A percentile compares a stretch with the other conserved stretches of the same genome.
Evolutionary conservation across 2,113 vertebrate species (phyloP).

Genomic region (Pomatorhinus ruficollis): DNA sequence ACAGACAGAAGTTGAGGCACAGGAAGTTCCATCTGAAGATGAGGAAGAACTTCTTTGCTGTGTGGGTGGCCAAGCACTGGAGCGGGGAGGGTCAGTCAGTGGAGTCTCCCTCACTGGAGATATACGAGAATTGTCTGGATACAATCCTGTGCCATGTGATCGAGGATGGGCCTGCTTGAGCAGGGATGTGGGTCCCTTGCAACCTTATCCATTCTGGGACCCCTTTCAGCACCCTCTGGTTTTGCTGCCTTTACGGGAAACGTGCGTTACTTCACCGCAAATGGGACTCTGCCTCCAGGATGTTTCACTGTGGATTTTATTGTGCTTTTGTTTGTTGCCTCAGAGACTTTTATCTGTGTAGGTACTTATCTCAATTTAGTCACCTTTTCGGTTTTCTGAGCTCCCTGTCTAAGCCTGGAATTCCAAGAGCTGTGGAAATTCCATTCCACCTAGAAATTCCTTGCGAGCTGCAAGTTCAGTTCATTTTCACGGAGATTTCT

Average conservation of each 20-base stretch:
- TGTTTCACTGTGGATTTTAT: neutral
- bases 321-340: neutral
- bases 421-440: neutral
- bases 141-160: neutral
- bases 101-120: neutral
- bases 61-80: neutral
- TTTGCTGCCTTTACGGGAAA: neutral
- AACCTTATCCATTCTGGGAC: neutral
- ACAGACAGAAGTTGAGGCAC: neutral
- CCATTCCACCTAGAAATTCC: neutral
- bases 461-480: neutral
- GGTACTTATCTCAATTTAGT: neutral
- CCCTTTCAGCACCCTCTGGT: neutral
- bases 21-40: neutral
- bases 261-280: neutral
- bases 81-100: neutral
- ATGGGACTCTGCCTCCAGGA: neutral
- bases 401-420: neutral
- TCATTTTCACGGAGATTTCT: neutral
- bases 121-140: neutral
- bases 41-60: neutral
- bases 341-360: neutral
- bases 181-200: neutral
- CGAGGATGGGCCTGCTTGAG: neutral
- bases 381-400: neutral